Evolutionary conservation across 1,140 invertebrate species (phyloP), one percentile per base, ranked within the genome.

Genomic region (Lepidurus couesii): DNA sequence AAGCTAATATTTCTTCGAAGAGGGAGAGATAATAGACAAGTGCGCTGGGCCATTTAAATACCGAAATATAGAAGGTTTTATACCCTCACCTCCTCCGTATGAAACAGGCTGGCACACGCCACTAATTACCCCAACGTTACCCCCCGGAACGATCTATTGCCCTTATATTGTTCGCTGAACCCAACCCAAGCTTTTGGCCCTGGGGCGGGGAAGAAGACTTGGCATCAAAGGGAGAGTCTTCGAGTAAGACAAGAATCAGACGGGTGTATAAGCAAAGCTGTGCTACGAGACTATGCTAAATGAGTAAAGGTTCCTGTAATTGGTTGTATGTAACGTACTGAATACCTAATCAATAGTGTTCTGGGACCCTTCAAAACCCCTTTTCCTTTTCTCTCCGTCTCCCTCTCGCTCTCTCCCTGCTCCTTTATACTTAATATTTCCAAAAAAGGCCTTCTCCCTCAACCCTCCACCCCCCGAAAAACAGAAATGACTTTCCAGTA

Each of bases 241-340:
- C n/a, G 53, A 65, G 53, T 9, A 65, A 65, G 53, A 65, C 53
- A 65, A 65, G 53, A 65, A 65, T 65, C 53, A 65, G 53, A 65
- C 21, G 53, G 53, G 53, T 65, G 53, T 16, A 65, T 65, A 65
- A 9, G 53, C 53, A 65, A 65, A 65, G 53, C 53, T 65, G 53
- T 65, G 53, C 53, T 65, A n/a, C 53, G 53, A 21, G 53, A 65
- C 53, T 65, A 65, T 65, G 53, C 53, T 65, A 65, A 65, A 65
- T 65, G 53, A 65, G 53, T 65, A 65, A 65, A 65, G 53, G 53
- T 65, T 65, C 53, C 53, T 65, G 53, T 65, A 65, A 65, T 65
- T 65, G 53, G 53, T 65, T 65, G 53, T 65, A 65, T 65, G 53
- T 65, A 65, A 65, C 53, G 53, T 65, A 65, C 53, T 65, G 53